These are phyloP conservation scores for Plotosus lineatus DNA, from an alignment of 2,113 vertebrate species.

Conservation along the genomic window DNA sequence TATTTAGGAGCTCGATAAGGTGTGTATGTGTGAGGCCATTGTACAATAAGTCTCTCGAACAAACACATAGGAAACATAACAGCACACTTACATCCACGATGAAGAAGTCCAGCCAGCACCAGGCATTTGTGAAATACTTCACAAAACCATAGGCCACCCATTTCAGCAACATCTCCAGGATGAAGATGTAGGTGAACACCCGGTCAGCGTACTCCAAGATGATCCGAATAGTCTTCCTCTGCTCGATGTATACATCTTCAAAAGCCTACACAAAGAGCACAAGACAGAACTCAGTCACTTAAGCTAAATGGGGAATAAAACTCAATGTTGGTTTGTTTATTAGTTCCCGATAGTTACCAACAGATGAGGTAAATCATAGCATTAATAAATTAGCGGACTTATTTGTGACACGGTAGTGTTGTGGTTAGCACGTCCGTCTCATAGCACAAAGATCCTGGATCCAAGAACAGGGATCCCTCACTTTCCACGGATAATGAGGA, in stretches of 20 bases:
- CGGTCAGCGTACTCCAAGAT: conserved; percentile 93
- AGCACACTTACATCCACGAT: conserved; percentile 93
- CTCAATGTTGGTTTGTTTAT: too few relatives aligned
- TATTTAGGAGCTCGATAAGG: conserved; percentile 28
- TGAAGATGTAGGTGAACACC: conserved; percentile 99
- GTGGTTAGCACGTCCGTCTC: too few relatives aligned
- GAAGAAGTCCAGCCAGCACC: conserved; percentile 99
- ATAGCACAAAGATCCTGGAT: too few relatives aligned
- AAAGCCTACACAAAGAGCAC: conserved; percentile 79
- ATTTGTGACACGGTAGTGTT: too few relatives aligned
- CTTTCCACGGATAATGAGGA: too few relatives aligned
- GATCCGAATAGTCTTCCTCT: conserved; percentile 90
- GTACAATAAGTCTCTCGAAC: conserved; percentile 3
- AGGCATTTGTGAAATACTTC: conserved; percentile 98
- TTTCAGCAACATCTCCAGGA: conserved; percentile 98
- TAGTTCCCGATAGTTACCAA: too few relatives aligned
- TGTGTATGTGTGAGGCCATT: conserved; percentile 36
- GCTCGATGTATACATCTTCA: conserved; percentile 98
- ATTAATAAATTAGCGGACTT: too few relatives aligned
- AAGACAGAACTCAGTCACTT: neutral
- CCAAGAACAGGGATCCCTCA: too few relatives aligned
- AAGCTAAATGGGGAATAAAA: neutral
- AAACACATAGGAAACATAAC: conserved; percentile 35
- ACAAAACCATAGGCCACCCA: conserved; percentile 98
- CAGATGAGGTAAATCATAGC: too few relatives aligned